phyloP scores from a whole-genome alignment of 2,888 invertebrate genomes.

The Petrophora chlorosata region DNA sequence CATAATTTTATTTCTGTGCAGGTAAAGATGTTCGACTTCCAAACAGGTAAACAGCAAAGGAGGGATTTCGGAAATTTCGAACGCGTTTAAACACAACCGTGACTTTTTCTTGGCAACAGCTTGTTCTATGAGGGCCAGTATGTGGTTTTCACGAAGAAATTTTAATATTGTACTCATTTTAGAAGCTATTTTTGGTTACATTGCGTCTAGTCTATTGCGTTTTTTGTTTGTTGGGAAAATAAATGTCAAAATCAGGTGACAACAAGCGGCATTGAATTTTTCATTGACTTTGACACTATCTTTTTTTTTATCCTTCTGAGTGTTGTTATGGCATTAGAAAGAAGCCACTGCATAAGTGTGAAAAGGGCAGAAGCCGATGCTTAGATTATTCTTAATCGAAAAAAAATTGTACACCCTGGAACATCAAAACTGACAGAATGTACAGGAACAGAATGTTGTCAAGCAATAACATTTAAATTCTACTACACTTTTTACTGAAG shows the following conservation, averaged over 20 bases:
- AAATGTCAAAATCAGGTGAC: slow-evolving; percentile 35
- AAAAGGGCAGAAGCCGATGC: too few species aligned
- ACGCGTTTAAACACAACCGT: slow-evolving; percentile 85
- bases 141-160: slow-evolving; percentile 87
- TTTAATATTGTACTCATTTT: slow-evolving; percentile 87
- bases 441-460: too few species aligned
- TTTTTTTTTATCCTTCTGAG: too few species aligned
- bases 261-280: neutral
- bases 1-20: slow-evolving; percentile 85
- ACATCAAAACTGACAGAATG: too few species aligned
- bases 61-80: slow-evolving; percentile 85
- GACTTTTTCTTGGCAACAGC: slow-evolving; percentile 84
- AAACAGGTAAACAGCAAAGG: slow-evolving; percentile 81
- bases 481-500: neutral
- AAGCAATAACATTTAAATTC: neutral
- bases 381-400: too few species aligned
- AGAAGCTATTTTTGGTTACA: slow-evolving; percentile 51
- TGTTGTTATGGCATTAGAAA: neutral
- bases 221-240: slow-evolving; percentile 61
- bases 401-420: too few species aligned
- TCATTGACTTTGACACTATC: neutral
- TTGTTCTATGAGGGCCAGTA: slow-evolving; percentile 86
- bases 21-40: slow-evolving; percentile 84
- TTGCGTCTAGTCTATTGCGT: slow-evolving; percentile 70
- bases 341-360: too few species aligned